Conservation (phyloP, 1,140 invertebrate genomes). For the Leptopilina clavipes region DNA sequence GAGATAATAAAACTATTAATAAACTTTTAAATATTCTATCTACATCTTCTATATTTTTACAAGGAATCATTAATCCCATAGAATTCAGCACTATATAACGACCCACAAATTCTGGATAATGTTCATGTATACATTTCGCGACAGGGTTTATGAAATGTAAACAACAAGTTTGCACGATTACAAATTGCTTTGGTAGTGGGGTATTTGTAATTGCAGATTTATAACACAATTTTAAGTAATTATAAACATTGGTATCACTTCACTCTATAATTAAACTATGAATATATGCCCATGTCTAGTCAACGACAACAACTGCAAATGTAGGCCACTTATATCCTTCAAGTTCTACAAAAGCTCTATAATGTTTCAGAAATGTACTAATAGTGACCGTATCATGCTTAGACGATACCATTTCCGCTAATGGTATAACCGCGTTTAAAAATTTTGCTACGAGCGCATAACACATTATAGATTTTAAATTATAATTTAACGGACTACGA, state of each 20-base stretch:
- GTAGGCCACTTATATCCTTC: constrained; percentile 40
- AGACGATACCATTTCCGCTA: constrained; percentile 45
- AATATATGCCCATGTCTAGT: constrained; percentile 52
- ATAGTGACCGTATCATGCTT: constrained; percentile 36
- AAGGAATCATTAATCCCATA: constrained; percentile 37
- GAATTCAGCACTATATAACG: constrained; percentile 36
- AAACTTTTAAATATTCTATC: constrained; percentile 27
- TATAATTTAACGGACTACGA: constrained; percentile 31
- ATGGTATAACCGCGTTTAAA: constrained; percentile 39
- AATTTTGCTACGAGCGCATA: constrained; percentile 39
- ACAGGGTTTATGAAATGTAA: constrained; percentile 42
- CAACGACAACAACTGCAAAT: constrained; percentile 44
- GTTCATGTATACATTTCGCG: constrained; percentile 35
- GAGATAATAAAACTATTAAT: not conserved
- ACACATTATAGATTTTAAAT: constrained; percentile 42
- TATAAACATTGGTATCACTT: constrained; percentile 37
- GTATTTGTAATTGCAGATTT: not conserved
- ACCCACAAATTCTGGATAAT: not conserved
- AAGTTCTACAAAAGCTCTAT: constrained; percentile 38
- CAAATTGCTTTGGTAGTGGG: not conserved
- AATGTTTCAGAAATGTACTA: constrained; percentile 41
- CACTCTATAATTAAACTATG: constrained; percentile 45
- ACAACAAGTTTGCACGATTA: constrained; percentile 43
- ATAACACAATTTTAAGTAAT: constrained; percentile 36
- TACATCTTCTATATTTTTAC: not conserved